Conservation (phyloP, 1,140 invertebrate species). For the Pseudoatta argentina region DNA sequence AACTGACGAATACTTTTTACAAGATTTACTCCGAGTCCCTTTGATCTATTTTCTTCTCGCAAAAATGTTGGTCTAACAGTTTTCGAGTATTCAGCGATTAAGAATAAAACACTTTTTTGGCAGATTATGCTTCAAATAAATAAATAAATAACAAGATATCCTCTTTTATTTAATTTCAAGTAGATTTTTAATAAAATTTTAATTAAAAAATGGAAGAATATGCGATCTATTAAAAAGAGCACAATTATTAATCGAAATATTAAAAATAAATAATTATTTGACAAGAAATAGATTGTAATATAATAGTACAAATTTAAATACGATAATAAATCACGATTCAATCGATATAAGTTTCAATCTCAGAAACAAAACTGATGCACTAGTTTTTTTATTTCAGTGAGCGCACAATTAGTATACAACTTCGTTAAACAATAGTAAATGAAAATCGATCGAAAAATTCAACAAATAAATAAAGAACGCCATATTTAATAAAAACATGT, state of each 20-base stretch:
- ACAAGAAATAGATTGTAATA: background rate
- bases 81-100: slow-evolving; percentile 9
- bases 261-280: background rate
- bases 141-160: background rate
- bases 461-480: no score
- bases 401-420: background rate
- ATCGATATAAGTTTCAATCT: no score
- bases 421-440: no score
- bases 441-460: no score
- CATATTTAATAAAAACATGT: no score
- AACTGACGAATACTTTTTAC: background rate
- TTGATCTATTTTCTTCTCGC: background rate
- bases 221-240: background rate
- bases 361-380: background rate
- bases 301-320: no score
- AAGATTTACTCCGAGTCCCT: background rate
- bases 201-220: background rate
- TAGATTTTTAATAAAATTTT: slow-evolving; percentile 2
- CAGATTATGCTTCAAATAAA: background rate
- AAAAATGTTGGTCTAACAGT: background rate
- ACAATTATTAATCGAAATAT: background rate
- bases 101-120: background rate
- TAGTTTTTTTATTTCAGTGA: background rate
- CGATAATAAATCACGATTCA: no score
- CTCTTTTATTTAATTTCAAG: background rate